Evolutionary conservation across 1,140 invertebrate species (phyloP).

Genomic region (Calephelis nemesis): DNA sequence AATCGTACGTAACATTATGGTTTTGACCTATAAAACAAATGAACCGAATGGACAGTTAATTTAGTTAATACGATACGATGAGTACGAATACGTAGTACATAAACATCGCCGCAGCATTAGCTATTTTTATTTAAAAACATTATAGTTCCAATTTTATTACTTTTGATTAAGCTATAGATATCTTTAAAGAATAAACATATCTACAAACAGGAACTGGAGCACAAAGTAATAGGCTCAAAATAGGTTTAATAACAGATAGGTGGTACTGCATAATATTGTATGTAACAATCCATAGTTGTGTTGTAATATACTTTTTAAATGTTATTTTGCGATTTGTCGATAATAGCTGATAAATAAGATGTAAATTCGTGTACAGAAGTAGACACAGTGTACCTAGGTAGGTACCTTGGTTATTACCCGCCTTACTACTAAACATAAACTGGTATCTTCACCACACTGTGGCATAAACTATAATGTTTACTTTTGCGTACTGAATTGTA

Average conservation of each 20-base stretch:
- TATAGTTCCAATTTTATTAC: neutral
- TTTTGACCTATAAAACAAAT: too few relatives aligned
- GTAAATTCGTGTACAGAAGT: constrained; percentile 32
- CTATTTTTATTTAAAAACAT: too few relatives aligned
- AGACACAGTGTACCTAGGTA: neutral
- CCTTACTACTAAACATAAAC: neutral
- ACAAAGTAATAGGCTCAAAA: constrained; percentile 66
- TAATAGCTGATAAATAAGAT: constrained; percentile 21
- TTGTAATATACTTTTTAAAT: constrained; percentile 8
- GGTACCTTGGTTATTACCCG: too few relatives aligned
- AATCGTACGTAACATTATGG: too few relatives aligned
- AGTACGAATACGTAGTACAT: too few relatives aligned
- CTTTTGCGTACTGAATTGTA: too few relatives aligned
- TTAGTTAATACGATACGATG: too few relatives aligned
- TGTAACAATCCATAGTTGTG: neutral
- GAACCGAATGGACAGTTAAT: too few relatives aligned
- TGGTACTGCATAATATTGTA: constrained; percentile 1
- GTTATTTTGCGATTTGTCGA: constrained; percentile 13
- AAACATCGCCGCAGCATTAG: too few relatives aligned
- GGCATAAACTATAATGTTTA: too few relatives aligned
- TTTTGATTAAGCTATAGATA: neutral
- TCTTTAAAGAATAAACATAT: constrained; percentile 71
- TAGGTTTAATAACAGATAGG: neutral
- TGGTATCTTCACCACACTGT: too few relatives aligned
- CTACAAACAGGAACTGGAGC: constrained; percentile 53